Base-by-base conservation (phyloP, 2,113 vertebrate species). In the Ptychochromis oligacanthus region DNA sequence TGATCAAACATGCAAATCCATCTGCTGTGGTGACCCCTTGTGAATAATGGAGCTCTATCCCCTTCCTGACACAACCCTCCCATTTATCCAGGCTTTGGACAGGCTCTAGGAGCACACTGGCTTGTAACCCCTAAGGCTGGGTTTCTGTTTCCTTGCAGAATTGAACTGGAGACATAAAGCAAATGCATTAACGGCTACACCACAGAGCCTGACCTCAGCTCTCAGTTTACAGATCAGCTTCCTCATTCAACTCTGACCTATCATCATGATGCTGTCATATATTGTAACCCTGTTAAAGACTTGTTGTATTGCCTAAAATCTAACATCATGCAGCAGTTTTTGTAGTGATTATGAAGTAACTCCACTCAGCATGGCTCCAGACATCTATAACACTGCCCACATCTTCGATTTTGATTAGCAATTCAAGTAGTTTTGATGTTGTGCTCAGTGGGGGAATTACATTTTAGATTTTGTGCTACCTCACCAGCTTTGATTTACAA, bases 361-460 rank as follows among this genome's bases (percentile, higher is more conserved):
- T 52, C 11, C 11, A 31, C 46, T 52, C 26, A 72, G 65, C 26
- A 31, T 7, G 6, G 49, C 11, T 72, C 67, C 67, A 72, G 67
- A 72, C 26, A 49, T 72, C 46, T 72, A 31, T 31, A 54, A 54
- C 67, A 34, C 46, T 14, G 46, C 67, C n/a, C 46, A 34, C 46
- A 54, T 72, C 31, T 72, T 72, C 18, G 20, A 72, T 43, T 34
- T 49, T 54, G 11, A 72, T 72, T 72, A 72, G 46, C 67, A 72
- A 54, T 72, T 72, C 65, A 72, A 72, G 67, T 31, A 72, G 67
- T 72, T 72, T 72, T 31, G 67, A n/a, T 9, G 67, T 72, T 72
- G 52, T 54, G 46, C 46, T 34, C 46, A 34, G 26, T 72, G 46
- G 46, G 31, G 46, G 0, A 72, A n/a, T 72, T 72, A 43, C 17